Percentiles rank a stretch among this genome's conserved stretches.
phyloP scores from a whole-genome alignment of 2,797 vertebrate genomes.

The Micromesistius poutassou region DNA sequence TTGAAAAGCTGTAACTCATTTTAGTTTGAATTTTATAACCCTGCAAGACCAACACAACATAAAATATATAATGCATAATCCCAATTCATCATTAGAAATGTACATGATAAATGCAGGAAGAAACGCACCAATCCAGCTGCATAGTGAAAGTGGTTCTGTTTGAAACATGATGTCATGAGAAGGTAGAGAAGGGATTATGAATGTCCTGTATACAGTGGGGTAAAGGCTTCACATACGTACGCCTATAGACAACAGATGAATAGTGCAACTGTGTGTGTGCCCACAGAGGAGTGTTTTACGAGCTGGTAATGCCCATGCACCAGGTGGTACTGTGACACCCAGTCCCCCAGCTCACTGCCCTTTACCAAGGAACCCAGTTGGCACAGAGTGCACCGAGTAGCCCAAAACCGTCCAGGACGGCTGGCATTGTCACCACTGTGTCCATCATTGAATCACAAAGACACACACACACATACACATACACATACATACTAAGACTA shows the following conservation, averaged over 20 bases:
- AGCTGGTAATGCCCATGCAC: slow-evolving; percentile 34
- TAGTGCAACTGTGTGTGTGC: slow-evolving; percentile 19
- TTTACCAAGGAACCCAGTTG: not conserved
- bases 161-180: not conserved
- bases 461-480: not conserved
- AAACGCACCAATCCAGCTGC: not conserved
- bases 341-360: slow-evolving; percentile 9
- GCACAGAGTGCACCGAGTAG: slow-evolving; percentile 1
- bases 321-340: not conserved
- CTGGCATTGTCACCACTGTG: not conserved
- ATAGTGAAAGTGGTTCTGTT: not conserved
- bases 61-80: not conserved
- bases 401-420: not conserved
- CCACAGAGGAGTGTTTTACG: slow-evolving; percentile 30
- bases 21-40: not conserved
- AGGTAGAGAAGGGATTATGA: not conserved
- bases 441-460: not conserved
- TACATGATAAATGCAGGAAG: not conserved
- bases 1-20: not conserved
- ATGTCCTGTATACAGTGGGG: not conserved
- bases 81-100: not conserved
- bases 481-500: not conserved
- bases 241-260: not conserved
- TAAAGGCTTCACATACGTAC: not conserved
- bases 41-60: too few relatives aligned